Evolutionary conservation across 2,888 invertebrate species (phyloP).

Genomic region (Cheilosia grossa): DNA sequence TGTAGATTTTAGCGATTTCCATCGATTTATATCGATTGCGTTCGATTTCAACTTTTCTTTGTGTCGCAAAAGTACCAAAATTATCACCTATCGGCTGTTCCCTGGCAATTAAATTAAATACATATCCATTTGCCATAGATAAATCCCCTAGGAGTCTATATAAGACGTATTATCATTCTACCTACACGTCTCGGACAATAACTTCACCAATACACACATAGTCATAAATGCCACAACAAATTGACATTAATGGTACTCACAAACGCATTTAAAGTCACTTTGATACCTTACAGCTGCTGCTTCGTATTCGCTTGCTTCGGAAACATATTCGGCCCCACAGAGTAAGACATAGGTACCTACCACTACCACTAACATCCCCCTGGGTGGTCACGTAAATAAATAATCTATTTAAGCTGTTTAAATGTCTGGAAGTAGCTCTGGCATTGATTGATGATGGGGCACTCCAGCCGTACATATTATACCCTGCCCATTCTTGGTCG

Average conservation of each 20-base stretch:
- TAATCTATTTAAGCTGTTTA: constrained; percentile 70
- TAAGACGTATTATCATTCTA: too few species aligned
- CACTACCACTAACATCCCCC: constrained; percentile 7
- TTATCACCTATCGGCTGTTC: too few species aligned
- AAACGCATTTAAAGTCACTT: constrained; percentile 50
- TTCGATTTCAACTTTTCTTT: too few species aligned
- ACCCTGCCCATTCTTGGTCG: constrained; percentile 3
- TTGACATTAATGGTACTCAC: constrained; percentile 54
- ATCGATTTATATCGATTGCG: too few species aligned
- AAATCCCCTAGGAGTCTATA: too few species aligned
- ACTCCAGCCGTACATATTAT: background rate
- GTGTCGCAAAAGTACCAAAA: too few species aligned
- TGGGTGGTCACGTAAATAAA: constrained; percentile 68
- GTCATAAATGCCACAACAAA: background rate
- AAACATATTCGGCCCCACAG: constrained; percentile 14
- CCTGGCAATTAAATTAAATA: too few species aligned
- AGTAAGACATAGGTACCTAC: background rate
- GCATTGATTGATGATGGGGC: constrained; percentile 67
- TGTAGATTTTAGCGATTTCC: too few species aligned
- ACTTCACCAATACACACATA: background rate
- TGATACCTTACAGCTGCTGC: constrained; percentile 39
- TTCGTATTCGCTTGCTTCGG: background rate
- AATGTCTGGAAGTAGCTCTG: constrained; percentile 62
- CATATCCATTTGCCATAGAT: too few species aligned
- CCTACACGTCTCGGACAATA: too few species aligned